Conservation (phyloP, 2,113 vertebrate species). For the Saccopteryx bilineata region DNA sequence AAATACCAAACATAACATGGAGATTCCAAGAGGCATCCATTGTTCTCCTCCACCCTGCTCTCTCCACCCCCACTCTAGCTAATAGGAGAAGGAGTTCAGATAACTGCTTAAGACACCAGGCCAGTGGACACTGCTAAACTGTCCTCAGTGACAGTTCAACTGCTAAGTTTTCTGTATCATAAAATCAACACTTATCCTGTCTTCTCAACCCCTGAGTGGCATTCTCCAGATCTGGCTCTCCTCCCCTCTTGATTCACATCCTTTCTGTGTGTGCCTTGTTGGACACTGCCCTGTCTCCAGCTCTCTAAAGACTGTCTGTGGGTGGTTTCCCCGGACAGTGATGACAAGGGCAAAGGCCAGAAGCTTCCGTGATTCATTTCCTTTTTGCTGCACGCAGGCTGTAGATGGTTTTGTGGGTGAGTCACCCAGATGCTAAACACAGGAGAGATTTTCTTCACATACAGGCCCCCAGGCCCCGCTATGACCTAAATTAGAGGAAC, state of each 20-base stretch:
- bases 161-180: constrained; percentile 23
- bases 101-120: neutral
- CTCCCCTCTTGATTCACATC: constrained; percentile 32
- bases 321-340: constrained; percentile 85
- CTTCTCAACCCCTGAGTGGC: neutral
- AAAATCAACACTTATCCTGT: constrained; percentile 48
- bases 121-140: neutral
- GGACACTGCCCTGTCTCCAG: constrained; percentile 84
- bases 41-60: neutral
- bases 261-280: constrained; percentile 47
- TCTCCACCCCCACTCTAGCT: neutral
- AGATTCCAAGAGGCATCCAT: constrained; percentile 51
- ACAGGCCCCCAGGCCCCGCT: constrained; percentile 63
- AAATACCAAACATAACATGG: constrained; percentile 64
- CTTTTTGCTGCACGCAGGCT: constrained; percentile 84
- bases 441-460: constrained; percentile 65
- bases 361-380: constrained; percentile 89
- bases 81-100: neutral
- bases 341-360: constrained; percentile 89
- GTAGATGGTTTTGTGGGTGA: constrained; percentile 86
- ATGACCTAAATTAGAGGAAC: constrained; percentile 19
- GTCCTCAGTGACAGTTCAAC: neutral
- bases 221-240: constrained; percentile 8
- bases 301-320: constrained; percentile 82
- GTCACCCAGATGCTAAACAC: constrained; percentile 84